phyloP scores from a whole-genome alignment of 2,888 invertebrate species.

The Autographa pulchrina region DNA sequence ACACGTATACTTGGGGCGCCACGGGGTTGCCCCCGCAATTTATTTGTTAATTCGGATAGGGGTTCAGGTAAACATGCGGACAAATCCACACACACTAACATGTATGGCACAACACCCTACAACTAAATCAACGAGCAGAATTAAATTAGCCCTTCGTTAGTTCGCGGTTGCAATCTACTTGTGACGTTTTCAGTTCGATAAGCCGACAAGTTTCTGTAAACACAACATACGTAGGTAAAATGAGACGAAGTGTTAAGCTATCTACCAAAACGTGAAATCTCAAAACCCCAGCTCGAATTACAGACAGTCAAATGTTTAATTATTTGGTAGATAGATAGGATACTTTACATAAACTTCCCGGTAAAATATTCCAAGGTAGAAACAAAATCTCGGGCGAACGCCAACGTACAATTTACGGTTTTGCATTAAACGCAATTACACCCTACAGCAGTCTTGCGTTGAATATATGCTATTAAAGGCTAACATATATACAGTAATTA shows the following conservation, averaged over 20 bases:
- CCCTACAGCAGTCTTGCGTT: constrained; percentile 32
- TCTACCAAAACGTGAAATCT: not conserved
- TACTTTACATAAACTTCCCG: not conserved
- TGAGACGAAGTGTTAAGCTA: not conserved
- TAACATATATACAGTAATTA: constrained; percentile 47
- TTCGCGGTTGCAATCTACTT: constrained; percentile 1
- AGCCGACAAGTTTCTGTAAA: not conserved
- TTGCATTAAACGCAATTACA: constrained; percentile 45
- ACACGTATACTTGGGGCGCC: not conserved
- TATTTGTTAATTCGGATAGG: not conserved
- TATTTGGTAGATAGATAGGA: not conserved
- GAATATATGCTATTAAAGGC: constrained; percentile 49
- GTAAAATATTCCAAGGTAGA: constrained; percentile 24
- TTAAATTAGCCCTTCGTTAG: constrained; percentile 4
- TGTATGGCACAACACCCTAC: not conserved
- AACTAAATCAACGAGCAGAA: constrained; percentile 1
- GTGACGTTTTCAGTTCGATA: not conserved
- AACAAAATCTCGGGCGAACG: constrained; percentile 31
- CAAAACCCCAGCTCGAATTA: not conserved
- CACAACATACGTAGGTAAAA: not conserved
- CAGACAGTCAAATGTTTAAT: not conserved
- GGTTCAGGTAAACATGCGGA: not conserved
- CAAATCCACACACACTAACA: constrained; percentile 1
- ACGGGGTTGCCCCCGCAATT: not conserved
- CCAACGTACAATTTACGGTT: constrained; percentile 30